Percentiles rank a stretch among this genome's conserved stretches.
These are phyloP conservation scores for Lottia scabra DNA, from an alignment of 2,888 invertebrate genomes.

Conservation along the genomic window DNA sequence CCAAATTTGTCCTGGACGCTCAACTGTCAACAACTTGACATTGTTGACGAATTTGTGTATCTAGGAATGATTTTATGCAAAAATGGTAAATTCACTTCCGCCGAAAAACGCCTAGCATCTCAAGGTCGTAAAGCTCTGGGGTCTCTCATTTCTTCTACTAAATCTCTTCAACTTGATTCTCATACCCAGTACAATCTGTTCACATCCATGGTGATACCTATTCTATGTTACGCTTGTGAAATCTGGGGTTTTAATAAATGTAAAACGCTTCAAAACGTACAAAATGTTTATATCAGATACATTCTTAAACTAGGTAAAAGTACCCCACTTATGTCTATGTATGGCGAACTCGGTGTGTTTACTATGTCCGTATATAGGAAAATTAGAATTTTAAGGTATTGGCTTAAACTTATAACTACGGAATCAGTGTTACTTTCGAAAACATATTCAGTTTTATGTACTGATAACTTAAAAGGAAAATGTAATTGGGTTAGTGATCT, in stretches of 20 bases:
- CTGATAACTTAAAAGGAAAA: background rate
- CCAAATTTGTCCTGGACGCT: background rate
- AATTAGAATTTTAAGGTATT: background rate
- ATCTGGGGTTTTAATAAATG: background rate
- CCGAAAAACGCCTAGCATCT: background rate
- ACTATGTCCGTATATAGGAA: background rate
- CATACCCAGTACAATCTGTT: background rate
- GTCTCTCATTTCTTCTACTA: background rate
- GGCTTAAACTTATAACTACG: background rate
- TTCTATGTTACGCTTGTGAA: background rate
- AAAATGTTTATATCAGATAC: background rate
- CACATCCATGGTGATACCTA: background rate
- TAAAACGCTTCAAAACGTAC: background rate
- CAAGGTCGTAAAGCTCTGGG: background rate
- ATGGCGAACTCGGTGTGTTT: background rate
- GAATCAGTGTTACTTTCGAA: background rate
- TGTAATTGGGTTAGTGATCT: background rate
- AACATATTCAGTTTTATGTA: background rate
- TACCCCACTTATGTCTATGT: background rate
- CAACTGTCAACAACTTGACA: background rate
- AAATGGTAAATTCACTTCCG: background rate
- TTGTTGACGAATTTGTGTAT: background rate
- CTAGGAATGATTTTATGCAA: background rate
- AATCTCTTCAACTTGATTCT: background rate
- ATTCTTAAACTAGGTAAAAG: background rate